Conservation (phyloP, 2,113 vertebrate species). For the Mesembrinibis cayennensis region DNA sequence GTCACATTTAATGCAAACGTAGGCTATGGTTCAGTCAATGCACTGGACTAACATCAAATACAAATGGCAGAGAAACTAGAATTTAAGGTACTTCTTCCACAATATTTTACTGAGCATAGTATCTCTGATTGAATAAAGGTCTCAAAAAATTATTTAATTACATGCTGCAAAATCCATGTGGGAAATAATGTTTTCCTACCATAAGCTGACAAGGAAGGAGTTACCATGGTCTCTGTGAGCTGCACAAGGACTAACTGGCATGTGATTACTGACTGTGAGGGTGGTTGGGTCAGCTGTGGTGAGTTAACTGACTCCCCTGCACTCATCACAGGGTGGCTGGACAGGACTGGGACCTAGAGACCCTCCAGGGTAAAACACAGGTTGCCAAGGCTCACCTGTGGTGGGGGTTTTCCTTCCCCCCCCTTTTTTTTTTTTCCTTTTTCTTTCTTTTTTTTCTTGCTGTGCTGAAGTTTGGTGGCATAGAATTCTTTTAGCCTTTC, state of each 20-base stretch:
- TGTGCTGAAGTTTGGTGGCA: background rate
- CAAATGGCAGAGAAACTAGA: background rate
- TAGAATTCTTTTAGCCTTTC: background rate
- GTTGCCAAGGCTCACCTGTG: background rate
- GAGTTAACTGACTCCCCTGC: background rate
- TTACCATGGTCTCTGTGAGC: background rate
- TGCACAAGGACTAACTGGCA: rapidly evolving
- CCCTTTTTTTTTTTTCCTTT: no score
- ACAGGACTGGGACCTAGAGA: background rate
- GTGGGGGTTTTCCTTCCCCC: background rate
- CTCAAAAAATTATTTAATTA: background rate
- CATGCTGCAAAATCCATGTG: background rate
- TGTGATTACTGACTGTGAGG: background rate
- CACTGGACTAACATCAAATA: background rate
- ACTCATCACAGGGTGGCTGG: background rate
- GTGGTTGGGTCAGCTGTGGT: background rate
- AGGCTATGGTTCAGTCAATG: background rate
- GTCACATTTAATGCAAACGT: background rate
- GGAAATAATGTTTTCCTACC: background rate
- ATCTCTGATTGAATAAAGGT: background rate
- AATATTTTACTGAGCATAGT: background rate
- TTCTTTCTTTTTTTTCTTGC: background rate
- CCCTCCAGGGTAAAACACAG: background rate
- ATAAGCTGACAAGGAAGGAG: background rate
- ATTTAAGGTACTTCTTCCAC: background rate